These are phyloP conservation scores for Propsilocerus akamusi DNA, from an alignment of 1,140 invertebrate genomes.

Conservation along the genomic window DNA sequence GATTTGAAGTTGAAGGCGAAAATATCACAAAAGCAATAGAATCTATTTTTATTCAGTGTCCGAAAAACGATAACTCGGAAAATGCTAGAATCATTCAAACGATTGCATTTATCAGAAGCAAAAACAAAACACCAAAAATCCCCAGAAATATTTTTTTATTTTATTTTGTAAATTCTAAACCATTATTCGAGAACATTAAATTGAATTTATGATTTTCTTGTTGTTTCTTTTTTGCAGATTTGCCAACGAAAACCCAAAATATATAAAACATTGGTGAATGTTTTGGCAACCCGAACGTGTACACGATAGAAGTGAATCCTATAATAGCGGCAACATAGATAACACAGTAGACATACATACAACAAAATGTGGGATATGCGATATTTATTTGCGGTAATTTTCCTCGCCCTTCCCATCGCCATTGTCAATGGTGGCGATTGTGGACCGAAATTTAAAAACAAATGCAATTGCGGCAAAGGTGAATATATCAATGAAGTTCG, in stretches of 20 bases:
- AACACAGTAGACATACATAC: neutral
- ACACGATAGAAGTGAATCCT: no score
- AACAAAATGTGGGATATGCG: neutral
- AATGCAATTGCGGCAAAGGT: constrained; percentile 32
- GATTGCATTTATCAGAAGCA: no score
- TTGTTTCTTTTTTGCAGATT: neutral
- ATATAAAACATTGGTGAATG: no score
- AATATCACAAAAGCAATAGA: no score
- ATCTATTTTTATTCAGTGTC: no score
- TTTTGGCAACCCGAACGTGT: no score
- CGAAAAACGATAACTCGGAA: no score
- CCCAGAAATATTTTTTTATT: neutral
- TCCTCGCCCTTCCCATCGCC: neutral
- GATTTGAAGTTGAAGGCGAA: no score
- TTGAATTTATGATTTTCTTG: constrained; percentile 1
- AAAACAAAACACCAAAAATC: no score
- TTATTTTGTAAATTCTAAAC: neutral
- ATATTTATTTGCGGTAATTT: constrained; percentile 1
- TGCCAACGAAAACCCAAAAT: no score
- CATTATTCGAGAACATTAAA: neutral
- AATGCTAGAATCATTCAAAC: no score
- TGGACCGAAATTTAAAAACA: constrained; percentile 25
- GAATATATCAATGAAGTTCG: constrained; percentile 30
- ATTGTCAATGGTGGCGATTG: constrained; percentile 13
- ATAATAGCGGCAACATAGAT: neutral